Percentiles rank a stretch among this genome's conserved stretches.
Evolutionary conservation across 2,888 invertebrate genomes (phyloP).

Genomic region (Amitus sp.): DNA sequence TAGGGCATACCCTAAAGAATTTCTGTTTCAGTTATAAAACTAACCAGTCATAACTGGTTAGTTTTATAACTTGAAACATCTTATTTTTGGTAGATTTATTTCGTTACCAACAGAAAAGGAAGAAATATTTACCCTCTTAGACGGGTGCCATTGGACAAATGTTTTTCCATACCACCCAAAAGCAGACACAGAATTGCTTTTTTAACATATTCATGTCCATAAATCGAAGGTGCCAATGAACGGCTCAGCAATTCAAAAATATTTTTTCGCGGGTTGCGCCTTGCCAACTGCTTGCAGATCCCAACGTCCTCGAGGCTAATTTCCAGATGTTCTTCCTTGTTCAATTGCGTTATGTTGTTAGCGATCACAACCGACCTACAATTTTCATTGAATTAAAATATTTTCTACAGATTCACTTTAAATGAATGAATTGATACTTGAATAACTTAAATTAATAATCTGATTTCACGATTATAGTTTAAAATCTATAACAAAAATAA

Average conservation of each 20-base stretch:
- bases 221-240: slow-evolving; percentile 97
- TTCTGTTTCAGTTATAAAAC: too few relatives aligned
- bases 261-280: slow-evolving; percentile 73
- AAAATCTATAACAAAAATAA: too few relatives aligned
- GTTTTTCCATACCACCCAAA: slow-evolving; percentile 95
- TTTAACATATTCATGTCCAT: slow-evolving; percentile 96
- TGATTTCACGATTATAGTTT: too few relatives aligned
- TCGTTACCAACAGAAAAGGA: too few relatives aligned
- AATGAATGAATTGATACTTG: too few relatives aligned
- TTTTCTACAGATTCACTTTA: too few relatives aligned
- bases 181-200: slow-evolving; percentile 94
- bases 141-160: slow-evolving; percentile 90
- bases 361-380: slow-evolving; percentile 93
- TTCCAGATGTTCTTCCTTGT: slow-evolving; percentile 82
- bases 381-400: too few relatives aligned
- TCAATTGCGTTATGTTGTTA: slow-evolving; percentile 89
- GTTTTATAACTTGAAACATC: too few relatives aligned
- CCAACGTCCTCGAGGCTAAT: slow-evolving; percentile 90
- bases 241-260: slow-evolving; percentile 90
- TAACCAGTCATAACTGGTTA: too few relatives aligned
- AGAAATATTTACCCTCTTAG: slow-evolving; percentile 81
- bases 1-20: too few relatives aligned
- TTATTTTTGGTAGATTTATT: too few relatives aligned
- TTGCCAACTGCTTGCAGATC: slow-evolving; percentile 85
- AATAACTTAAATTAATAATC: too few relatives aligned